These are phyloP conservation scores for Penaeus vannamei DNA, from an alignment of 1,140 invertebrate genomes.

Conservation along the genomic window DNA sequence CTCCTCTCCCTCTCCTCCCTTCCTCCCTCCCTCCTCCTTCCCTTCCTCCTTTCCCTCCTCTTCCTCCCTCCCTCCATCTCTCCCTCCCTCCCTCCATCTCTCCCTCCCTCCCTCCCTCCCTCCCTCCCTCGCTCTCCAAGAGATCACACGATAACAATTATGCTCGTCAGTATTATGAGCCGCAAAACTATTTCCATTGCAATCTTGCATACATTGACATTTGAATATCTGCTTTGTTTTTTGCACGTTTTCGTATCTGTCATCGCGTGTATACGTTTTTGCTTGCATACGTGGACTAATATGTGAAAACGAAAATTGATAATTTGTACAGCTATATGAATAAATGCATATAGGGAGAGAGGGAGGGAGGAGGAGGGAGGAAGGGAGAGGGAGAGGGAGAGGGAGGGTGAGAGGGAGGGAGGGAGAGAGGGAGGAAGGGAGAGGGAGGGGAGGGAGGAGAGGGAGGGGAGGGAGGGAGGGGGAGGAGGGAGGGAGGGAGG, in stretches of 20 bases:
- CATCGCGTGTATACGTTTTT: neutral
- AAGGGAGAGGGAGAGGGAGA: slow-evolving; percentile 23
- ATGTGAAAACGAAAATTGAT: neutral
- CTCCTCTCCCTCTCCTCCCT: neutral
- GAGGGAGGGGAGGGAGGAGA: too few relatives aligned
- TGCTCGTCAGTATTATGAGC: too few relatives aligned
- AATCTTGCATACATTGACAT: neutral
- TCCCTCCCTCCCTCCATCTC: neutral
- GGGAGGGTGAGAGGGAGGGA: neutral
- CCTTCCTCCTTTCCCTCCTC: too few relatives aligned
- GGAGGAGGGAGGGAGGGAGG: neutral
- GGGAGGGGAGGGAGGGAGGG: too few relatives aligned
- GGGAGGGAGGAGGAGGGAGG: neutral
- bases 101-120: neutral
- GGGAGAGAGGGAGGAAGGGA: too few relatives aligned
- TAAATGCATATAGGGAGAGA: neutral
- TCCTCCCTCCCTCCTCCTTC: neutral
- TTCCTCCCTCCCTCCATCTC: neutral
- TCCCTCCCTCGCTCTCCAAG: neutral
- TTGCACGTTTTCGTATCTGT: neutral
- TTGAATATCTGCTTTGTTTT: neutral
- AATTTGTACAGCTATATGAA: neutral
- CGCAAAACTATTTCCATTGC: neutral
- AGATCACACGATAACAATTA: too few relatives aligned
- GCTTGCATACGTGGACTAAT: neutral